Evolutionary conservation across 2,888 invertebrate genomes (phyloP).

Genomic region (Pachycephus smyrnensis): DNA sequence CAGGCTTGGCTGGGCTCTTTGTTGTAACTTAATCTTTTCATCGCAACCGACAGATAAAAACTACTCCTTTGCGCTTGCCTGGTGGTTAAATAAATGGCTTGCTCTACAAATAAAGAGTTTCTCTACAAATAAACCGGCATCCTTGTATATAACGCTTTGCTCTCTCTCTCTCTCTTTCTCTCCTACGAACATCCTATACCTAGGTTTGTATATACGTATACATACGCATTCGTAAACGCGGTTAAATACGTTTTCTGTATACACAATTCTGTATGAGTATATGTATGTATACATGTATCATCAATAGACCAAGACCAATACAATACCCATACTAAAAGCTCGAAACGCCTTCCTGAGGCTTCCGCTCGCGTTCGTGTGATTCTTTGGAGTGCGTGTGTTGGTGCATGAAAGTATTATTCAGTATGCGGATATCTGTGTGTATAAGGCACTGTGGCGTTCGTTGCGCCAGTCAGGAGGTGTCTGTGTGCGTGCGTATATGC

Average conservation of each 20-base stretch:
- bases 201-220: neutral
- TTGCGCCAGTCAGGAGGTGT: neutral
- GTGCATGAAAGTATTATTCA: too few species aligned
- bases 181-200: neutral
- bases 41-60: constrained; percentile 24
- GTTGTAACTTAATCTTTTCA: constrained; percentile 35
- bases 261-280: constrained; percentile 1
- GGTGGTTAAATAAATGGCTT: constrained; percentile 16
- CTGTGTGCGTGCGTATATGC: neutral
- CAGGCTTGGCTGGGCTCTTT: constrained; percentile 14
- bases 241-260: constrained; percentile 5
- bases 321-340: neutral
- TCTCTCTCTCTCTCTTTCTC: neutral
- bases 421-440: neutral
- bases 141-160: neutral
- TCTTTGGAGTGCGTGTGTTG: neutral
- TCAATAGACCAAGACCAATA: constrained; percentile 11
- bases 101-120: constrained; percentile 14
- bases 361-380: neutral
- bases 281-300: constrained; percentile 4
- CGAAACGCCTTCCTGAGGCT: neutral
- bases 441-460: neutral
- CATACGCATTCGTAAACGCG: constrained; percentile 1
- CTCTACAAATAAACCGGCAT: constrained; percentile 8
- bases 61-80: neutral